Evolutionary conservation across 1,140 invertebrate species (phyloP), one percentile per base, ranked within the genome.

Genomic region (Drosophila saltans): DNA sequence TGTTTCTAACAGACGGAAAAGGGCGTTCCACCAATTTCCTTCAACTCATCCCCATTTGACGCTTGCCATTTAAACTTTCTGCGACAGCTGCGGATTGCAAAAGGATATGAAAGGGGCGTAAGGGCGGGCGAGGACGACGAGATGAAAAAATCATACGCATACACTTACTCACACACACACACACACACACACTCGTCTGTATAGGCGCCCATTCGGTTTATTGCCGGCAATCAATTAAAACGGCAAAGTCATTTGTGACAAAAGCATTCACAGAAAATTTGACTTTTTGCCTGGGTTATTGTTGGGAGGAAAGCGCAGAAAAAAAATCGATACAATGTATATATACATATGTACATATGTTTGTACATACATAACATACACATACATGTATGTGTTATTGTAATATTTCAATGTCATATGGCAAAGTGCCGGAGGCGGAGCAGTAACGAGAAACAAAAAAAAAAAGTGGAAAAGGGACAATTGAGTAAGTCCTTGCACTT

Each of bases 201-300:
- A 86, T 70, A 78, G 83, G 83, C 79, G 82, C 83, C 83, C 74
- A 66, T 88, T 85, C 83, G 80, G 82, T 88, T 85, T 85, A 85
- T 85, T 85, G 82, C 82, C 79, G 72, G 82, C 83, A 85, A 85
- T 85, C 82, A 85, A 85, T 85, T 85, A 85, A 85, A 85, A 85
- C 82, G 79, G 72, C 80, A 88, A 76, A 85, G 83, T 85, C 82
- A 85, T 85, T 85, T 85, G 82, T 85, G 82, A 85, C 83, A 85
- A 88, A 85, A 85, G 78, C 82, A 88, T 85, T 82, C 83, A 68
- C 82, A 88, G 79, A 77, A 82, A 81, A 82, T 82, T 86, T 85
- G 79, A 85, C 82, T 85, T 85, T 79, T 72, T 74, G 65, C 48
- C 39, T 52, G 61, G 24, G 28, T 56, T 64, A 65, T 48, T 58